Evolutionary conservation across 2,797 vertebrate genomes (phyloP).

Genomic region (Acanthopagrus latus): DNA sequence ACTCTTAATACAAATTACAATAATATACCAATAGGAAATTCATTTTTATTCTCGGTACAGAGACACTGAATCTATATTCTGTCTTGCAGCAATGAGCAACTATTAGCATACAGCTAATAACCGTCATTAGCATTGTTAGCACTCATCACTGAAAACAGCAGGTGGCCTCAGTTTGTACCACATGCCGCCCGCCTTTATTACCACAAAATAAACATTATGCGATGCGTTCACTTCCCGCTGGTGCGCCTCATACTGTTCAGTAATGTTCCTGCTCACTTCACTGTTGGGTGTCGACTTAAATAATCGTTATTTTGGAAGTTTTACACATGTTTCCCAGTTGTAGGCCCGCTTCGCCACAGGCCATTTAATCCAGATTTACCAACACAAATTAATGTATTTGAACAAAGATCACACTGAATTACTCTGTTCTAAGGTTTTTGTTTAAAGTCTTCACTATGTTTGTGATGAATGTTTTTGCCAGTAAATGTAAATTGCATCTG

Average conservation of each 20-base stretch:
- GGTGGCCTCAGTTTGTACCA: not conserved
- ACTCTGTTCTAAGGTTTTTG: not conserved
- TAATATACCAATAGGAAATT: not conserved
- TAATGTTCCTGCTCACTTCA: constrained; percentile 1
- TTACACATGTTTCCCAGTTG: not conserved
- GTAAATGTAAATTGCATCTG: constrained; percentile 1
- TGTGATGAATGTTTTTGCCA: not conserved
- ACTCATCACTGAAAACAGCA: constrained; percentile 32
- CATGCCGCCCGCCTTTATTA: not conserved
- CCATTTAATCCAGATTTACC: not conserved
- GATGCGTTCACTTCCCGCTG: constrained; percentile 4
- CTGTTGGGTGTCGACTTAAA: constrained; percentile 2
- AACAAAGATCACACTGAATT: not conserved
- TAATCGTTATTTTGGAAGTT: not conserved
- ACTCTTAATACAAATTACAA: not conserved
- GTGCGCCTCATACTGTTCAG: constrained; percentile 11
- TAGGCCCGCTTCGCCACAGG: not conserved
- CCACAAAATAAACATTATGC: constrained; percentile 7
- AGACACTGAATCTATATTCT: not conserved
- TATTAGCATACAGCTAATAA: not conserved
- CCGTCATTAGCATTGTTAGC: not conserved
- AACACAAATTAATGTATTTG: not conserved
- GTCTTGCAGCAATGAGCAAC: not conserved
- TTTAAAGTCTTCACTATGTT: not conserved
- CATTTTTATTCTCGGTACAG: too few relatives aligned